Evolutionary conservation across 2,113 vertebrate genomes (phyloP).

Genomic region (Sula dactylatra): DNA sequence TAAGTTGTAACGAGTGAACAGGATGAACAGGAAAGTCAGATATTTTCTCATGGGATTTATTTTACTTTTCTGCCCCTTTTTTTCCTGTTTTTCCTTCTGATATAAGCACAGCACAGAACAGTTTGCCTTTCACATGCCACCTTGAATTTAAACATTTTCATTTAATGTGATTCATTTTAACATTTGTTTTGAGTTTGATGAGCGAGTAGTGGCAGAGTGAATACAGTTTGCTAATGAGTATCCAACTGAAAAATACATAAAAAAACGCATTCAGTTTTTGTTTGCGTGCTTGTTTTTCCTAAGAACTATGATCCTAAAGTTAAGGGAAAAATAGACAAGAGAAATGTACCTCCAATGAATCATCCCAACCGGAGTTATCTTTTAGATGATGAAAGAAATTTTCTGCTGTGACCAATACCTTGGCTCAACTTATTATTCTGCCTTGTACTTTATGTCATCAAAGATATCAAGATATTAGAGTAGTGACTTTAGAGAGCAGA

Average conservation of each 20-base stretch:
- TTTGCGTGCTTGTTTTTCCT: background rate
- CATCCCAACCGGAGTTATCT: background rate
- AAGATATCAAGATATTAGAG: background rate
- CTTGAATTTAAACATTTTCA: background rate
- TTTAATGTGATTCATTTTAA: background rate
- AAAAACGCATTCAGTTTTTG: background rate
- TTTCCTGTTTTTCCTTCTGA: background rate
- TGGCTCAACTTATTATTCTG: background rate
- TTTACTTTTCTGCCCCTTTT: background rate
- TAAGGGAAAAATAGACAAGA: background rate
- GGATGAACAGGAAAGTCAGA: background rate
- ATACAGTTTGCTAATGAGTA: background rate
- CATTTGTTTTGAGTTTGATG: background rate
- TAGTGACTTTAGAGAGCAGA: background rate
- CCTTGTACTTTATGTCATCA: background rate
- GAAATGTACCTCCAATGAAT: background rate
- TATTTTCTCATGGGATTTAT: background rate
- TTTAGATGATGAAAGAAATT: background rate
- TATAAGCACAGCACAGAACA: background rate
- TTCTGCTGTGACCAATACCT: background rate
- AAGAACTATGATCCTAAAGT: background rate
- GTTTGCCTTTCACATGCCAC: background rate
- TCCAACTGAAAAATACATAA: background rate
- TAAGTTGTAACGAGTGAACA: constrained; percentile 38
- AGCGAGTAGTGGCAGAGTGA: background rate